Conservation (phyloP, 2,888 invertebrate species). For the Cantharis rustica region DNA sequence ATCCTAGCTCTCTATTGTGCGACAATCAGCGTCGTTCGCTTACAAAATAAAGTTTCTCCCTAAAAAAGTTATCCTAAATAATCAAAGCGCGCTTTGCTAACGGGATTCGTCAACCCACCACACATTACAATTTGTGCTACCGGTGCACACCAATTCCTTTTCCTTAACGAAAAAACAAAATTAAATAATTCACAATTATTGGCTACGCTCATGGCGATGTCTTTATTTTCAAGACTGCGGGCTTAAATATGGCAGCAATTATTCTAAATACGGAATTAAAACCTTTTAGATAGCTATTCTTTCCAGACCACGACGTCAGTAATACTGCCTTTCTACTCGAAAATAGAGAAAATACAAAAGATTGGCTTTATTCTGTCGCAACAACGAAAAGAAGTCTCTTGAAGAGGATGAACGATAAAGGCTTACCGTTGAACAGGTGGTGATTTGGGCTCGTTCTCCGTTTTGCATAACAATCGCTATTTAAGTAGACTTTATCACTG, state of each 20-base stretch:
- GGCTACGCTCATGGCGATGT: slow-evolving; percentile 37
- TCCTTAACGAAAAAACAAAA: background rate
- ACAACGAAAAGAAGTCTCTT: slow-evolving; percentile 51
- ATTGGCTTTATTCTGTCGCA: slow-evolving; percentile 55
- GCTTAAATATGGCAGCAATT: slow-evolving; percentile 58
- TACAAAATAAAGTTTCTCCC: background rate
- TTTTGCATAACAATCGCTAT: slow-evolving; percentile 58
- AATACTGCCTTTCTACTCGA: slow-evolving; percentile 51
- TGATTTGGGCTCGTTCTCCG: slow-evolving; percentile 53
- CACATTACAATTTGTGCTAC: background rate
- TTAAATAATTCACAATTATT: background rate
- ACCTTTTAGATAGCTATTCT: slow-evolving; percentile 58
- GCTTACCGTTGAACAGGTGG: slow-evolving; percentile 54
- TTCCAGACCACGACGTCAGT: slow-evolving; percentile 55
- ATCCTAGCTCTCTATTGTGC: slow-evolving; percentile 40
- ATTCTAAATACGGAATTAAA: slow-evolving; percentile 58
- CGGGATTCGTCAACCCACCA: background rate
- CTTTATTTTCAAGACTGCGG: slow-evolving; percentile 50
- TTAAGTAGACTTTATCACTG: slow-evolving; percentile 56
- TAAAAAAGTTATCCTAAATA: background rate
- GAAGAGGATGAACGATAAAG: slow-evolving; percentile 57
- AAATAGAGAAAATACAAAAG: slow-evolving; percentile 58
- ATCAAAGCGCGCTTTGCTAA: background rate
- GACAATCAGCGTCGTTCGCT: slow-evolving; percentile 25
- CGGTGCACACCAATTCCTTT: background rate